Evolutionary conservation across 2,888 invertebrate species (phyloP), one percentile per base, ranked within the genome.

Genomic region (Bellardia pandia): DNA sequence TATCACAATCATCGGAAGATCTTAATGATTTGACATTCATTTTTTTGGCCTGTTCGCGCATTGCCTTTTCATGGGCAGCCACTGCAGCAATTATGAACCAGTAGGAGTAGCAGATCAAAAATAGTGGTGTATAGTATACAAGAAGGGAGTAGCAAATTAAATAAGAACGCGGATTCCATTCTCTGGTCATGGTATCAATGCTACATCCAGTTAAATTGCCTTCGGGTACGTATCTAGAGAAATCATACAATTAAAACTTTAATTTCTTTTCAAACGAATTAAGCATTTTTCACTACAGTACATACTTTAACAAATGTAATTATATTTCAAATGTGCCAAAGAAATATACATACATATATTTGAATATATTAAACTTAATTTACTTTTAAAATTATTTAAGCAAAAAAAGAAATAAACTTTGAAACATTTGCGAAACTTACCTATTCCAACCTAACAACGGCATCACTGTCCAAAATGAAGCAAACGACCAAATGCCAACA

Each of bases 161-260:
- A 90, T 94, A 95, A 33, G 94, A 94, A 60, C 93, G 93, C 42
- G 94, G 93, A 45, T 89, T 86, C 94, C 94, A 94, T 69, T 94
- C 93, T 86, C 94, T 93, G 16, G 92, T 93, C 83, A 95, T 91
- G 90, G 94, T 94, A 89, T 95, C 95, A 51, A 94, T 94, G 81
- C 94, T 95, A 89, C 95, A 96, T 16, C 95, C 94, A 4, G 95
- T 95, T 93, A 95, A 94, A 90, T 95, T 95, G 30, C 95, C 95
- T 91, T 95, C 95, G 11, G 95, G 95, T 11, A 95, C 95, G 90
- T 95, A 95, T 92, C 94, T 90, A 30, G 3, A 68, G 85, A 42
- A 30, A 13, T 30, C 62, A 16, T 37, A 8, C 1, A 45, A 45
- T 45, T 23, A 23, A 23, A 23, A 23, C 23, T 23, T 23, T 1